Base-by-base conservation (phyloP, 2,797 vertebrate genomes). In the Macroramphosus scolopax region DNA sequence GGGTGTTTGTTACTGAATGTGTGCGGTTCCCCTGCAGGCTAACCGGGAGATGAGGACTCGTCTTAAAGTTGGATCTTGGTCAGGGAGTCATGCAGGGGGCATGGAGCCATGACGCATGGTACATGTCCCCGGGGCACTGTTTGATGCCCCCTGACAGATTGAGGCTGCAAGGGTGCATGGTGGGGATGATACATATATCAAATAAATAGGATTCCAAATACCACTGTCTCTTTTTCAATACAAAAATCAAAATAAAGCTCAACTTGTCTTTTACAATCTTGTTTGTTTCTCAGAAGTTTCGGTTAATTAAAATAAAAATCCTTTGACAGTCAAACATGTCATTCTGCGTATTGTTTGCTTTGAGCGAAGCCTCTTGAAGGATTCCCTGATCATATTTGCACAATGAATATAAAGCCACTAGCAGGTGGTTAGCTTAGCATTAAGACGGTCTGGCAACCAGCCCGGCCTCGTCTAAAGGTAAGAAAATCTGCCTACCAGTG, bases 121-220 rank as follows among this genome's bases (percentile, higher is more conserved):
- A 51, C 18, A 4, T 56, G 35, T 78, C 76, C 75, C 53, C 25
- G 31, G 72, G 63, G 81, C 29, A 14, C 60, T 68, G 52, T 64
- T 75, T 88, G 86, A 89, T 87, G 72, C 64, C 80, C 77, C 62
- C 47, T 86, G 85, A 90, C 87, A 89, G 85, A 89, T 84, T 88
- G 76, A 84, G 85, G 86, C 81, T 89, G 70, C 47, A 44, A 59
- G 33, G 47, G 34, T 26, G 33, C 50, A 24, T 49, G 9, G 48
- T 20, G 0, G 29, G 14, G 66, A 39, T 38, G 49, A 46, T 50
- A 8, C 30, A 32, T 57, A 61, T 48, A 68, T 80, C 44, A 56
- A 4, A 74, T 40, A 63, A 66, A 74, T 58, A 8, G 20, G 22
- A 67, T 34, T 26, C 43, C 61, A 58, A 66, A 15, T n/a, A n/a